Evolutionary conservation across 1,140 invertebrate species (phyloP), one percentile per base, ranked within the genome.

Genomic region (Drosophila leontia): DNA sequence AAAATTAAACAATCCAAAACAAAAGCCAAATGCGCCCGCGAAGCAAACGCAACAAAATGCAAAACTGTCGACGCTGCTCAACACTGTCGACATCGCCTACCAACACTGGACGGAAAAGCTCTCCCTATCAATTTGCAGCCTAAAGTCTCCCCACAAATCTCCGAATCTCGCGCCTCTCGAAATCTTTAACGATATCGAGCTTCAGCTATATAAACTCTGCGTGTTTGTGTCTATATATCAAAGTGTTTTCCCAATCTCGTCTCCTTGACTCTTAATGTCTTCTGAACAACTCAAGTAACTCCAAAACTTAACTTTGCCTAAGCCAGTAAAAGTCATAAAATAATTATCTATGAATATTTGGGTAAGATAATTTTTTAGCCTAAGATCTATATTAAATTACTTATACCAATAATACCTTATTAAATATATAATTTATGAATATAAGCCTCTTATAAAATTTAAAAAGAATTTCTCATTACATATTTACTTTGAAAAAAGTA

Each of bases 291-390:
- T 77, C 19, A 42, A 65, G 51, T 53, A 75, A 39, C 53, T 37
- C 51, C 51, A 5, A 32, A 57, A 77, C 41, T 60, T 56, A 70
- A 82, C 55, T 71, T 88, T 74, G 81, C 74, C 72, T 53, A 70
- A 80, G 7, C 53, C 44, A 77, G 60, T 57, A 41, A 61, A 48
- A 63, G 70, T 58, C 57, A 80, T 51, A 64, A 87, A 88, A 61
- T 58, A 78, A 82, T 50, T 76, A 90, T 92, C 91, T 91, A 92
- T 92, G 91, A 92, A 92, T 92, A 92, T 92, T 92, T 92, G 91
- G 91, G 91, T 92, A 92, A 92, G 82, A 51, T 41, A 23, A 26
- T 26, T 26, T 4, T 26, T 26, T 26, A 26, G 0, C 0, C 26
- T 26, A 4, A 26, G 26, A 4, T 26, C 26, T 26, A 26, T 26